Conservation (phyloP, 2,888 invertebrate genomes). For the Molanna angustata region DNA sequence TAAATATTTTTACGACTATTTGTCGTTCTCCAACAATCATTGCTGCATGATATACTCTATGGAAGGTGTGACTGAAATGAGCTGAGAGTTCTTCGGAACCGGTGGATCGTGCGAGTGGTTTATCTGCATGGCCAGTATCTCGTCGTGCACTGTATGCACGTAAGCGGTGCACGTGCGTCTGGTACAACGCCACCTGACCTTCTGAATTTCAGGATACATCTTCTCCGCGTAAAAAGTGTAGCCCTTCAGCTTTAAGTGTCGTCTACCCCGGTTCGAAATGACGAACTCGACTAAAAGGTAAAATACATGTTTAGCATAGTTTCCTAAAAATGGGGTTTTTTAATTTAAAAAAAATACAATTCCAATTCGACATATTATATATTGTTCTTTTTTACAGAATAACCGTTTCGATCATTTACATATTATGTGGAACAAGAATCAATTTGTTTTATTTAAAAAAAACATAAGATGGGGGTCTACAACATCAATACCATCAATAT, state of each 20-base stretch:
- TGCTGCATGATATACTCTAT: conserved; percentile 17
- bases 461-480: no score
- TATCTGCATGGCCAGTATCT: conserved; percentile 52
- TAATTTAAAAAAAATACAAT: no score
- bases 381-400: no score
- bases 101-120: conserved; percentile 52
- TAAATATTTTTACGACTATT: no score
- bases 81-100: conserved; percentile 16
- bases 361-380: no score
- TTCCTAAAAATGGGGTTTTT: no score
- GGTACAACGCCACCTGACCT: conserved; percentile 55
- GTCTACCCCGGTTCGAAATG: conserved; percentile 53
- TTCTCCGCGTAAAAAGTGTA: conserved; percentile 56
- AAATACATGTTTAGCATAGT: no score
- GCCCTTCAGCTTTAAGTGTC: conserved; percentile 53
- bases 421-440: no score
- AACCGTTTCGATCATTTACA: no score
- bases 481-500: no score
- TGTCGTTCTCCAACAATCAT: conserved; percentile 8
- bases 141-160: conserved; percentile 52
- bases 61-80: conserved; percentile 15
- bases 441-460: no score
- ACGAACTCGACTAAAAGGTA: conserved; percentile 53
- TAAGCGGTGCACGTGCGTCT: conserved; percentile 53
- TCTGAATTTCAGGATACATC: conserved; percentile 53